A percentile compares a stretch with the other conserved stretches of the same genome.
phyloP scores from a whole-genome alignment of 2,888 invertebrate genomes.

The Rhamnusium bicolor region DNA sequence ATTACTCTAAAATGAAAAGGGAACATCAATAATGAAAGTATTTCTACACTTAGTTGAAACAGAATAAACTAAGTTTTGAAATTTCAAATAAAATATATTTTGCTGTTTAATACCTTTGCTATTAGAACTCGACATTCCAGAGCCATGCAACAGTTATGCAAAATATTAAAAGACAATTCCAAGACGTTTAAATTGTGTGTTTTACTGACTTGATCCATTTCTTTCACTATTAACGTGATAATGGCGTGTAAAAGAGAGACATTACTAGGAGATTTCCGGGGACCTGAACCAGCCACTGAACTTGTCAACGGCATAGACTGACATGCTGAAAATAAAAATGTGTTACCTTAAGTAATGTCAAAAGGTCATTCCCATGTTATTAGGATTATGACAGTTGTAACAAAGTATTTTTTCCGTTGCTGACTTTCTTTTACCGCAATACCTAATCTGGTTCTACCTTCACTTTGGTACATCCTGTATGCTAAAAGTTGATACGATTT shows the following conservation, averaged over 20 bases:
- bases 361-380: neutral
- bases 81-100: no score
- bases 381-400: slow-evolving; percentile 3
- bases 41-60: no score
- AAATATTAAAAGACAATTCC: slow-evolving; percentile 71
- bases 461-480: no score
- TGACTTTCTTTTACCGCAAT: no score
- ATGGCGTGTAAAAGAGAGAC: slow-evolving; percentile 73
- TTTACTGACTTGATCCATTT: slow-evolving; percentile 72
- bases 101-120: slow-evolving; percentile 78
- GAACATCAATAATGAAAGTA: neutral
- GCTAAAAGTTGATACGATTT: no score
- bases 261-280: slow-evolving; percentile 72
- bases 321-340: slow-evolving; percentile 67
- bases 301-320: slow-evolving; percentile 73
- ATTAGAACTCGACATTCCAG: slow-evolving; percentile 77
- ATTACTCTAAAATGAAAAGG: slow-evolving; percentile 68
- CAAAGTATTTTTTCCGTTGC: no score
- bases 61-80: no score
- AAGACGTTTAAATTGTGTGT: slow-evolving; percentile 70
- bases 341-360: neutral
- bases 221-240: slow-evolving; percentile 70
- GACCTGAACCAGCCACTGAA: slow-evolving; percentile 72
- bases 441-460: no score
- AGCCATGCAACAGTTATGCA: slow-evolving; percentile 73